Evolutionary conservation across 2,888 invertebrate genomes (phyloP).

Genomic region (Arenicola marina): DNA sequence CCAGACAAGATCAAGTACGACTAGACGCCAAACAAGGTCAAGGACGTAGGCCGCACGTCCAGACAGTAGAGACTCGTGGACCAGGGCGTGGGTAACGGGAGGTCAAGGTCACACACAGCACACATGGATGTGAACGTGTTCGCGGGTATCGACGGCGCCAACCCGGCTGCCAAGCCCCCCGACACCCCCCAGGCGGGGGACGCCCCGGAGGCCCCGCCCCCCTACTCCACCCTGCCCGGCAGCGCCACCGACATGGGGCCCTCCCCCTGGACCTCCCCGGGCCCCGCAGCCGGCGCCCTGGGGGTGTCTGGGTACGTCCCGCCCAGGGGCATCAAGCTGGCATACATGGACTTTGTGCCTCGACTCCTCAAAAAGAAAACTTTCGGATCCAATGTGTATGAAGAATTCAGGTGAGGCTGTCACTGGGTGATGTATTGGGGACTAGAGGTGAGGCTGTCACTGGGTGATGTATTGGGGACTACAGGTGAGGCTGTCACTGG

Average conservation of each 20-base stretch:
- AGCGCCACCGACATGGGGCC: neutral
- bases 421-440: too few species aligned
- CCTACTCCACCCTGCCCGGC: constrained; percentile 32
- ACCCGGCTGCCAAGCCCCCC: neutral
- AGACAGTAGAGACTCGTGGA: too few species aligned
- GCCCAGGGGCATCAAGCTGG: constrained; percentile 24
- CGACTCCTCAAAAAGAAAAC: constrained; percentile 24
- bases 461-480: too few species aligned
- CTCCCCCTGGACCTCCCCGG: constrained; percentile 2
- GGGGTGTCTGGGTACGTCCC: constrained; percentile 5
- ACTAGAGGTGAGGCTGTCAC: too few species aligned
- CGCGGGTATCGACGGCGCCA: neutral
- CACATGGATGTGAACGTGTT: too few species aligned
- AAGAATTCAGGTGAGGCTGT: constrained; percentile 29
- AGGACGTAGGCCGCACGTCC: too few species aligned
- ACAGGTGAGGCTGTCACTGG: too few species aligned
- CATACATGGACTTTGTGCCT: constrained; percentile 37
- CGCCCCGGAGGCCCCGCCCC: constrained; percentile 30
- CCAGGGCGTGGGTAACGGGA: too few species aligned
- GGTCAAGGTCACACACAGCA: too few species aligned
- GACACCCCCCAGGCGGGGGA: neutral
- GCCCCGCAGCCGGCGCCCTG: constrained; percentile 8
- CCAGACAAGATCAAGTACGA: too few species aligned
- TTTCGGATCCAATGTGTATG: constrained; percentile 31
- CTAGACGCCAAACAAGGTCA: too few species aligned